phyloP scores from a whole-genome alignment of 2,888 invertebrate genomes.

The Clepsis dumicolana region DNA sequence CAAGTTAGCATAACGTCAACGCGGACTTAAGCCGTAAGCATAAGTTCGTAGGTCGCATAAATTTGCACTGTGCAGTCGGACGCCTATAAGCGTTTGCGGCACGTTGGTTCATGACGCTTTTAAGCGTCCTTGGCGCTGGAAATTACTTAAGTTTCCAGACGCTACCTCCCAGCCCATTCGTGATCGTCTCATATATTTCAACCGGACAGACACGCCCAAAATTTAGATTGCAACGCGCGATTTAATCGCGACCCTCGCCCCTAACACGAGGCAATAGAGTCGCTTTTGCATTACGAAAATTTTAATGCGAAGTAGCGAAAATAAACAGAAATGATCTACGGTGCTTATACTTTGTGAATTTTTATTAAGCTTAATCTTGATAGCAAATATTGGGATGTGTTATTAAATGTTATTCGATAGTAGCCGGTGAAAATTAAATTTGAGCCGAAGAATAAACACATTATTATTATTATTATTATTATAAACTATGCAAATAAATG shows the following conservation, averaged over 20 bases:
- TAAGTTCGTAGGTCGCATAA: too few relatives aligned
- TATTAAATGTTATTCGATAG: constrained; percentile 10
- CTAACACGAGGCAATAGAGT: background rate
- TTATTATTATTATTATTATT: too few relatives aligned
- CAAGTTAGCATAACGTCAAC: too few relatives aligned
- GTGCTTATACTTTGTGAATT: constrained; percentile 18
- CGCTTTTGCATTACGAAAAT: background rate
- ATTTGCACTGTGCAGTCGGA: too few relatives aligned
- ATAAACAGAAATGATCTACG: constrained; percentile 13
- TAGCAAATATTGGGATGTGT: constrained; percentile 13
- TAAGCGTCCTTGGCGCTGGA: too few relatives aligned
- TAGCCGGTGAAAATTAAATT: background rate
- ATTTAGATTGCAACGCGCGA: constrained; percentile 36
- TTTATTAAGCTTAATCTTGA: constrained; percentile 35
- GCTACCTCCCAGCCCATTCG: constrained; percentile 28
- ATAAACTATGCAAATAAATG: too few relatives aligned
- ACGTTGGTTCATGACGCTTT: too few relatives aligned
- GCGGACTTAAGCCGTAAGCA: too few relatives aligned
- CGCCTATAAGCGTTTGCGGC: too few relatives aligned
- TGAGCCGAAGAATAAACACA: too few relatives aligned
- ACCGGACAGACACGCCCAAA: constrained; percentile 31
- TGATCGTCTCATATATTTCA: constrained; percentile 39
- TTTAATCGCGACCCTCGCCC: background rate
- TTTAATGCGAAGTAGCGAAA: constrained; percentile 35
- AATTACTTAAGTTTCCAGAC: background rate